phyloP scores from a whole-genome alignment of 1,140 invertebrate species.

The Macrosteles quadrilineatus region DNA sequence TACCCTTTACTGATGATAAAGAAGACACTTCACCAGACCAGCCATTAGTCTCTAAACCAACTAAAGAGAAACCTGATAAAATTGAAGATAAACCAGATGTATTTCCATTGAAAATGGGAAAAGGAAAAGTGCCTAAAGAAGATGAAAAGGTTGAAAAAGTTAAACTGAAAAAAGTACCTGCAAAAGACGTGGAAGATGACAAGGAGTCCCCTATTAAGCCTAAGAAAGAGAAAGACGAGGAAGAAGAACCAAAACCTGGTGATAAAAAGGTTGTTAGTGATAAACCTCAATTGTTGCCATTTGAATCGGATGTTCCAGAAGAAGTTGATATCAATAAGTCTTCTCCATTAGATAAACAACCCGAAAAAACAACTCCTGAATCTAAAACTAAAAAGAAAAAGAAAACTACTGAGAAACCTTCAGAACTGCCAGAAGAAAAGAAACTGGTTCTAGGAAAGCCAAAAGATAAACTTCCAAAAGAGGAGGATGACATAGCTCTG shows the following conservation, averaged over 20 bases:
- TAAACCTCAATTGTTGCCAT: slow-evolving; percentile 37
- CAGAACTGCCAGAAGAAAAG: slow-evolving; percentile 38
- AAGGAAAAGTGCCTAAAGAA: slow-evolving; percentile 40
- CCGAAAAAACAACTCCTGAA: slow-evolving; percentile 6
- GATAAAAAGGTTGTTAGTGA: slow-evolving; percentile 40
- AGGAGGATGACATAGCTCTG: slow-evolving; percentile 34
- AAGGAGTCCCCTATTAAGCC: slow-evolving; percentile 40
- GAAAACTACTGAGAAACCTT: slow-evolving; percentile 30
- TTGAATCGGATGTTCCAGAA: slow-evolving; percentile 16
- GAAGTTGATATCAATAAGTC: slow-evolving; percentile 11
- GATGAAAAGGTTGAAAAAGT: slow-evolving; percentile 42
- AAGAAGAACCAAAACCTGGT: slow-evolving; percentile 37
- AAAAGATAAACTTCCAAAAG: slow-evolving; percentile 32
- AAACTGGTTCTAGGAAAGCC: slow-evolving; percentile 38
- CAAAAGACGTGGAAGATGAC: slow-evolving; percentile 42
- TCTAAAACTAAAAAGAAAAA: slow-evolving; percentile 27
- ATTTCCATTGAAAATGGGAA: slow-evolving; percentile 45
- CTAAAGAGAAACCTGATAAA: slow-evolving; percentile 25
- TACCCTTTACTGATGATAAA: slow-evolving; percentile 30
- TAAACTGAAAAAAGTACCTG: slow-evolving; percentile 45
- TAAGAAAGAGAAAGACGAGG: slow-evolving; percentile 39
- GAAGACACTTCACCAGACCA: slow-evolving; percentile 22
- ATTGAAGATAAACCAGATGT: slow-evolving; percentile 56
- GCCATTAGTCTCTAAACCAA: background rate
- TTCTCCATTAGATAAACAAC: slow-evolving; percentile 30